Base-by-base conservation (phyloP, 2,113 vertebrate species). In the Benitochromis conjunctus region DNA sequence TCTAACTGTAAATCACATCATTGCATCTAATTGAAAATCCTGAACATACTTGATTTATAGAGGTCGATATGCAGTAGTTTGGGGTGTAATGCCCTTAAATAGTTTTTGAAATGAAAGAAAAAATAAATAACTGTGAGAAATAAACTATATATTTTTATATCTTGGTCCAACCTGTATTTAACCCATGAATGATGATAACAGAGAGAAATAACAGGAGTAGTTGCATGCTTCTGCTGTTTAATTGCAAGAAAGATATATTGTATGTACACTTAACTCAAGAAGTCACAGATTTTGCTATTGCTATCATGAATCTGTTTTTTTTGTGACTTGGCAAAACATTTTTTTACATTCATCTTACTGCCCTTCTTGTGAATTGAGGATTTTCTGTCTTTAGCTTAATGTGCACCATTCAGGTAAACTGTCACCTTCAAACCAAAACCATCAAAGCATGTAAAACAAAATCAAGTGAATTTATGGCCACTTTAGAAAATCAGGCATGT, bases 111-210 rank as follows among this genome's bases (percentile, higher is more conserved):
- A 83, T 19, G 54, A 3, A 78, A 66, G 19, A 38, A 66, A 38
- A 31, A 80, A n/a, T n/a, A 87, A 58, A 86, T 38, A 10, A 86
- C 16, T 81, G 55, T 82, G 79, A 86, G 71, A 82, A 93, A 92
- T 87, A 93, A 95, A 95, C 86, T 78, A 36, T 94, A 92, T 94
- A 93, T 95, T 93, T 94, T 89, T 93, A 87, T 88, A 91, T 85
- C 8, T 79, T 62, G 5, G n/a, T 74, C 18, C 5, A 24, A 36
- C 41, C 76, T 88, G 55, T 69, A 19, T 58, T 85, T 78, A 19
- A 46, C 87, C 77, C 34, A 38, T 57, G 38, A 9, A 19, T 43
- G 29, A 46, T 51, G 12, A 29, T 4, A 53, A 80, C 9, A 79
- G 55, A 86, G 18, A 60, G 19, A 79, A 55, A 55, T 3, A 34